Base-by-base conservation (phyloP, 2,113 vertebrate species). In the Eptesicus fuscus region DNA sequence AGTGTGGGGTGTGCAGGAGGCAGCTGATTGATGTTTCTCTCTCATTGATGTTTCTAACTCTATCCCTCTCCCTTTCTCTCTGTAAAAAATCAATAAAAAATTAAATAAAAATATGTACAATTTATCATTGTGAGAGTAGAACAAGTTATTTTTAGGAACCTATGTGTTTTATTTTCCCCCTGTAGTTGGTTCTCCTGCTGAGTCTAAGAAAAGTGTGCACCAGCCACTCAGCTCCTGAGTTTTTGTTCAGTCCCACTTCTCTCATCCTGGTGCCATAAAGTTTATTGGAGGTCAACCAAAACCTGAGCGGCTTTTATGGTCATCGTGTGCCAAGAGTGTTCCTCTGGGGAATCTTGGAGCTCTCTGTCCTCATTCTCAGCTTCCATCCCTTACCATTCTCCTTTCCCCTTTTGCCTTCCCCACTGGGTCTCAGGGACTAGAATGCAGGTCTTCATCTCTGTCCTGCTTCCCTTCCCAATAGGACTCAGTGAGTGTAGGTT, bases 271-370 rank as follows among this genome's bases (percentile, higher is more conserved):
- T 82, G 5, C 32, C 1, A 1, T 11, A 47, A 59, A 9, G 6
- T 14, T 23, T 56, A 70, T 83, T n/a, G 3, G 70, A 90, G 35
- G 30, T 56, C 51, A 42, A 2, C 28, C 2, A 47, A 76, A 78
- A 56, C 25, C 9, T 44, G 11, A 28, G 35, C 7, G 42, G 32
- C 18, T 23, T 69, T 77, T 25, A 5, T 12, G 25, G 47, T 1
- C 25, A 11, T 8, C 11, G 0, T 1, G 11, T 20, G 12, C 32
- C 40, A 32, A 0, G 16, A 87, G n/a, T 42, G 14, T 5, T 42
- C 13, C 56, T 10, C 25, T 20, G 61, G 37, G 7, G 25, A 69
- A 35, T 11, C 22, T 53, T 9, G 32, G 44, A n/a, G 25, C 44
- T 71, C n/a, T 47, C 23, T 47, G 71, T 4, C 23, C 14, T 30